These are phyloP conservation scores for Pangasius larnaudii DNA, from an alignment of 2,797 vertebrate species.

Conservation along the genomic window DNA sequence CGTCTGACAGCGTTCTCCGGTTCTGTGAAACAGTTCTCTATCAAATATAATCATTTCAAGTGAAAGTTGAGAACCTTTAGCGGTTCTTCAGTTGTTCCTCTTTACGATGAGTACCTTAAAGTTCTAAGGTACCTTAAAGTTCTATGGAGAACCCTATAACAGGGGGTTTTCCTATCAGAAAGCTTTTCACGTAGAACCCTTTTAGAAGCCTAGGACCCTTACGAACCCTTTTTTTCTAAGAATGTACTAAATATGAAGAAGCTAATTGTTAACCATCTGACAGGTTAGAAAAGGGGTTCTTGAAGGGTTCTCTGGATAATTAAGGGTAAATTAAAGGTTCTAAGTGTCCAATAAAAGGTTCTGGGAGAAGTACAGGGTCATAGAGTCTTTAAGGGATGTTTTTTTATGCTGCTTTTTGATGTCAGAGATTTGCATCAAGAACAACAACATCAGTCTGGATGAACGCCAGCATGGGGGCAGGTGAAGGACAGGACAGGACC, in stretches of 20 bases:
- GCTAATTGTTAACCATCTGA: not conserved
- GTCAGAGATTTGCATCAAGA: not conserved
- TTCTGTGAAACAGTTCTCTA: slow-evolving; percentile 19
- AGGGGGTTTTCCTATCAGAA: not conserved
- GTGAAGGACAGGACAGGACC: not conserved
- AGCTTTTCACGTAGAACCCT: not conserved
- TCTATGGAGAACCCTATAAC: not conserved
- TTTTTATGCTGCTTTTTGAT: not conserved
- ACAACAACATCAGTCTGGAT: not conserved
- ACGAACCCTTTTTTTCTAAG: not conserved
- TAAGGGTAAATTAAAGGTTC: not conserved
- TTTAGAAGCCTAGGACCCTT: not conserved
- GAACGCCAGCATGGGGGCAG: not conserved
- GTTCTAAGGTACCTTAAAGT: not conserved
- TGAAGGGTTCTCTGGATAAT: not conserved
- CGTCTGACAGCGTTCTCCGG: slow-evolving; percentile 61
- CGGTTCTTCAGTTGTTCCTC: not conserved
- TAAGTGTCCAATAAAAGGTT: not conserved
- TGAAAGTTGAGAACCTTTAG: not conserved
- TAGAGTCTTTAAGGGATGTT: not conserved
- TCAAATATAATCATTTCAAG: not conserved
- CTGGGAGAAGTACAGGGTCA: not conserved
- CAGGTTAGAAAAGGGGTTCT: not conserved
- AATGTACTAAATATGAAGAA: not conserved
- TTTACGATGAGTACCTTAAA: not conserved